phyloP scores from a whole-genome alignment of 2,888 invertebrate species.

The Lycocerus yunnanus region DNA sequence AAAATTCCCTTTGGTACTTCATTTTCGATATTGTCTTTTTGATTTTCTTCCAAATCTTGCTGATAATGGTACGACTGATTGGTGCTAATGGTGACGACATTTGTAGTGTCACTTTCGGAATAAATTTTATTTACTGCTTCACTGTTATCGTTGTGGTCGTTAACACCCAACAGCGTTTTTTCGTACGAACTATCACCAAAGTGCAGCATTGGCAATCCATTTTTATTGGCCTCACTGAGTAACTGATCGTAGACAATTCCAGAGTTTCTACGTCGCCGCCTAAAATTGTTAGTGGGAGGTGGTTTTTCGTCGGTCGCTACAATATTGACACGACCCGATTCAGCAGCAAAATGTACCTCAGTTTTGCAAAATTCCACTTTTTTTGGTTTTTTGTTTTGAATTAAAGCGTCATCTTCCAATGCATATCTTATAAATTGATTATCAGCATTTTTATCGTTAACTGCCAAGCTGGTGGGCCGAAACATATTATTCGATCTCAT shows the following conservation, averaged over 20 bases:
- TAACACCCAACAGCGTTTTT: constrained; percentile 51
- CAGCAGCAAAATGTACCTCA: constrained; percentile 85
- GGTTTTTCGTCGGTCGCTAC: constrained; percentile 88
- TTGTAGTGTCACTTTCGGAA: background rate
- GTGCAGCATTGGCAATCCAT: constrained; percentile 63
- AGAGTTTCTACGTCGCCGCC: constrained; percentile 67
- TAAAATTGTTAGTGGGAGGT: constrained; percentile 80
- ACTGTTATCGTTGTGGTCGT: constrained; percentile 13
- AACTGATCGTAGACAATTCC: constrained; percentile 50
- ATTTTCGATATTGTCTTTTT: constrained; percentile 43
- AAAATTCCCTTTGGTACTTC: constrained; percentile 69
- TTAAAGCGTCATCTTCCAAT: constrained; percentile 51
- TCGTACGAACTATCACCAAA: constrained; percentile 65
- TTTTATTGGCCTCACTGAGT: constrained; percentile 52
- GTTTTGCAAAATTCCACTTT: constrained; percentile 88
- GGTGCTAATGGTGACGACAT: constrained; percentile 36
- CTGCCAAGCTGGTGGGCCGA: constrained; percentile 45
- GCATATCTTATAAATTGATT: constrained; percentile 16
- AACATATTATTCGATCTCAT: constrained; percentile 46
- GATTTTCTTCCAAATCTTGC: constrained; percentile 23
- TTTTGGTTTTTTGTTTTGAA: constrained; percentile 62
- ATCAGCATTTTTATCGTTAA: constrained; percentile 31
- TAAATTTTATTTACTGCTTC: background rate
- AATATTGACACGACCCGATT: constrained; percentile 83
- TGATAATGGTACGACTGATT: constrained; percentile 28